Evolutionary conservation across 2,888 invertebrate genomes (phyloP).

Genomic region (Trichopria drosophilae): DNA sequence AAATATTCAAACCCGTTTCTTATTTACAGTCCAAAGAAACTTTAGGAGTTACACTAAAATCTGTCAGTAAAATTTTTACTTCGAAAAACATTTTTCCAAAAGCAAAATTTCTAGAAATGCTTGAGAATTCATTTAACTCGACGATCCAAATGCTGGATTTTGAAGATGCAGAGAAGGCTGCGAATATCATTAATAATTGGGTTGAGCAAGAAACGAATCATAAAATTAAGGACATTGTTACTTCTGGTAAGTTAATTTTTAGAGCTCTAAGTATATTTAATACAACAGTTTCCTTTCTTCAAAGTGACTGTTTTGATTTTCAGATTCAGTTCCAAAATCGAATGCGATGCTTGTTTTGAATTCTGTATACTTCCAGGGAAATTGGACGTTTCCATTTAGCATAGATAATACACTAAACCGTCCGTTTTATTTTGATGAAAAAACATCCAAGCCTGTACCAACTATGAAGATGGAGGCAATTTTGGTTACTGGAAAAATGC

Average conservation of each 20-base stretch:
- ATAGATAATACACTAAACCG: conserved; percentile 62
- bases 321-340: too few species aligned
- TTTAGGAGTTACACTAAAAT: too few species aligned
- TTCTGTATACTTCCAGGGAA: conserved; percentile 83
- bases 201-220: conserved; percentile 25
- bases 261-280: too few species aligned
- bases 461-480: conserved; percentile 71
- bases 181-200: conserved; percentile 26
- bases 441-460: conserved; percentile 65
- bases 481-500: conserved; percentile 60
- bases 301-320: too few species aligned
- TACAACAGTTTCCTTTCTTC: too few species aligned
- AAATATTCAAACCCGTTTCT: too few species aligned
- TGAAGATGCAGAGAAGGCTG: conserved; percentile 22
- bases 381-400: conserved; percentile 73
- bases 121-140: too few species aligned
- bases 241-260: conserved; percentile 9
- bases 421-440: conserved; percentile 67
- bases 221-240: conserved; percentile 18
- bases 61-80: too few species aligned
- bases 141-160: too few species aligned
- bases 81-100: too few species aligned
- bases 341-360: conserved; percentile 79
- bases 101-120: too few species aligned
- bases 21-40: too few species aligned